These are phyloP conservation scores for Paedocypris micromegethes DNA, from an alignment of 2,797 vertebrate genomes.

Conservation along the genomic window DNA sequence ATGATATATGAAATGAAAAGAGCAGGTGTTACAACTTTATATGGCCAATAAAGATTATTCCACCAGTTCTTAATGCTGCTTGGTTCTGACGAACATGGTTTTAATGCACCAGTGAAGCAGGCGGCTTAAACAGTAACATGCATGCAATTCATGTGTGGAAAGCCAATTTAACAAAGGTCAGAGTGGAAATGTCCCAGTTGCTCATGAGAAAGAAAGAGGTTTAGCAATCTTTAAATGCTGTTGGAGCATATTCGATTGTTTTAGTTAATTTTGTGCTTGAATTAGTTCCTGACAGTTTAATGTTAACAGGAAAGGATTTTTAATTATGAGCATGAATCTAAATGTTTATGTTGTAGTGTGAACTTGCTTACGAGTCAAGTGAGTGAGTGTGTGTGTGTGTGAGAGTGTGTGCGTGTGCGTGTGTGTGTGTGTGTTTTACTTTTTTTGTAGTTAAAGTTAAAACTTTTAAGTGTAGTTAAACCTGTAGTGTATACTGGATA, in stretches of 20 bases:
- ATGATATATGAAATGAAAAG: too few relatives aligned
- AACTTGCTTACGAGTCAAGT: too few relatives aligned
- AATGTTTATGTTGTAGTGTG: neutral
- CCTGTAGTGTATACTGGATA: too few relatives aligned
- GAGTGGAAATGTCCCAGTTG: constrained; percentile 34
- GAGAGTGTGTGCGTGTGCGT: too few relatives aligned
- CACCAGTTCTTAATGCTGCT: too few relatives aligned
- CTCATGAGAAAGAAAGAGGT: constrained; percentile 15
- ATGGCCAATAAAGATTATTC: too few relatives aligned
- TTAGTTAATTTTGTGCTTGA: neutral
- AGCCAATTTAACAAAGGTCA: constrained; percentile 22
- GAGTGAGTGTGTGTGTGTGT: too few relatives aligned
- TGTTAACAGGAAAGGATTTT: constrained; percentile 5
- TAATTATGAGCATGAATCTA: neutral
- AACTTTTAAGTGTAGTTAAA: too few relatives aligned
- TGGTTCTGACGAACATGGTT: neutral
- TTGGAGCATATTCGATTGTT: neutral
- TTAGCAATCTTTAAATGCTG: constrained; percentile 28
- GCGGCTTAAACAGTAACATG: neutral
- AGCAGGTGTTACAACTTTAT: too few relatives aligned
- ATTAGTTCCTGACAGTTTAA: constrained; percentile 11
- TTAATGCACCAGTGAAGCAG: neutral
- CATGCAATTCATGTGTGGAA: constrained; percentile 3
- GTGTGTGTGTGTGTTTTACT: too few relatives aligned
- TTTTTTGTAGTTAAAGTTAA: too few relatives aligned